These are phyloP conservation scores for Eristalinus sepulchralis DNA, from an alignment of 2,888 invertebrate genomes.

Conservation along the genomic window DNA sequence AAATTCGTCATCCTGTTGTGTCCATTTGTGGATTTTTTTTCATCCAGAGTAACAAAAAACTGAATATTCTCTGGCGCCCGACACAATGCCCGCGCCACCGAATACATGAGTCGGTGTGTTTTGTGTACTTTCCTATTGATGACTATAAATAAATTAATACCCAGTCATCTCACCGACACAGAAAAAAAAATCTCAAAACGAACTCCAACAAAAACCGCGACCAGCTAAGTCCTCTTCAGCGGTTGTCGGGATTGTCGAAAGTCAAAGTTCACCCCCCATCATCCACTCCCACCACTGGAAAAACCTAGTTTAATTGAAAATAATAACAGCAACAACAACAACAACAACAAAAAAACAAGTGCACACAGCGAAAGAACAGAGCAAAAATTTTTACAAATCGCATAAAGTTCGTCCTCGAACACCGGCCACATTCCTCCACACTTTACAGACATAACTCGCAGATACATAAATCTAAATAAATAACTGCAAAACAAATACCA, in stretches of 20 bases:
- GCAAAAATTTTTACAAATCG: background rate
- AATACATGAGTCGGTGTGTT: background rate
- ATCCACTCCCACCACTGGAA: too few species aligned
- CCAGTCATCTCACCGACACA: background rate
- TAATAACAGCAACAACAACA: background rate
- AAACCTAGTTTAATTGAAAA: background rate
- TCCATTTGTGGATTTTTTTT: background rate
- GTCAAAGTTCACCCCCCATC: background rate
- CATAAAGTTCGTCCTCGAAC: background rate
- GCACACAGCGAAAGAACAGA: background rate
- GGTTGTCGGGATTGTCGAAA: background rate
- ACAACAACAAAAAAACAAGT: background rate
- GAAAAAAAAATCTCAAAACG: background rate
- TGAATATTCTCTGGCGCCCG: background rate
- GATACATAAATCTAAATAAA: background rate
- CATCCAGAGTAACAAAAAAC: too few species aligned
- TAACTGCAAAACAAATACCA: background rate
- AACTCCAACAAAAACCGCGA: background rate
- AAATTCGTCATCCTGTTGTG: background rate
- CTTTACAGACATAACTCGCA: background rate
- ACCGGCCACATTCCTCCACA: background rate
- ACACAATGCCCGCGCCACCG: background rate
- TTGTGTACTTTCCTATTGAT: background rate
- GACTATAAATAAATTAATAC: background rate
- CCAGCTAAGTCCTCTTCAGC: background rate